Percentiles rank a stretch among this genome's conserved stretches.
Conservation (phyloP, 2,797 vertebrate species). For the Danio jaintianensis region DNA sequence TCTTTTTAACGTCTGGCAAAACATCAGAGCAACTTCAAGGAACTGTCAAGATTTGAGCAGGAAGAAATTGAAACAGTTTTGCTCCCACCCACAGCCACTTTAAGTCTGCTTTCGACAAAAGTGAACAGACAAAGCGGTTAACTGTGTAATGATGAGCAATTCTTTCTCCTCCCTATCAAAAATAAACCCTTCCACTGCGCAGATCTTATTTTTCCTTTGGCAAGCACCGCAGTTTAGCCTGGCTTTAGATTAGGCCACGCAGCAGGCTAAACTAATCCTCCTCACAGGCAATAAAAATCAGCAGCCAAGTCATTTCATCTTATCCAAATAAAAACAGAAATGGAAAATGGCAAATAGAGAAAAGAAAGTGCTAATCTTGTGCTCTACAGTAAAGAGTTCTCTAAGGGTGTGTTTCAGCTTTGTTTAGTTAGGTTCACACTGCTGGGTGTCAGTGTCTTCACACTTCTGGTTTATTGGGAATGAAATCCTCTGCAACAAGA, state of each 20-base stretch:
- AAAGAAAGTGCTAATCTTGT: slow-evolving; percentile 7
- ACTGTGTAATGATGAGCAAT: slow-evolving; percentile 4
- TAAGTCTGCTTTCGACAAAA: slow-evolving; percentile 13
- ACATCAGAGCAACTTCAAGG: slow-evolving; percentile 40
- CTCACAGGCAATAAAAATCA: slow-evolving; percentile 19
- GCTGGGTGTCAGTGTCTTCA: slow-evolving; percentile 14
- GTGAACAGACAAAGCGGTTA: slow-evolving; percentile 6
- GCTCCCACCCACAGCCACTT: neutral
- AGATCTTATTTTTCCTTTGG: slow-evolving; percentile 29
- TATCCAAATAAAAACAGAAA: slow-evolving; percentile 33
- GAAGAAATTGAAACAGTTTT: slow-evolving; percentile 8
- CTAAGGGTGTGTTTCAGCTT: slow-evolving; percentile 14
- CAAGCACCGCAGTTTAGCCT: slow-evolving; percentile 18
- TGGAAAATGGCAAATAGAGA: slow-evolving; percentile 2
- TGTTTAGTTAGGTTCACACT: slow-evolving; percentile 16
- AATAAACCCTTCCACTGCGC: slow-evolving; percentile 6
- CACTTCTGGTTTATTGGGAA: slow-evolving; percentile 23
- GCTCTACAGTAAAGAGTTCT: neutral
- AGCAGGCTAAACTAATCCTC: slow-evolving; percentile 43
- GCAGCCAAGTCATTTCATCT: slow-evolving; percentile 26
- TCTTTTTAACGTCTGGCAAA: slow-evolving; percentile 1
- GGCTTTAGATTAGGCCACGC: slow-evolving; percentile 21
- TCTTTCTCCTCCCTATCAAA: slow-evolving; percentile 29
- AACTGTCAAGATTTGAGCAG: slow-evolving; percentile 27
- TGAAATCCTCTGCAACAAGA: slow-evolving; percentile 21